Conservation (phyloP, 1,140 invertebrate species). For the Akabosia matsudoensis region DNA sequence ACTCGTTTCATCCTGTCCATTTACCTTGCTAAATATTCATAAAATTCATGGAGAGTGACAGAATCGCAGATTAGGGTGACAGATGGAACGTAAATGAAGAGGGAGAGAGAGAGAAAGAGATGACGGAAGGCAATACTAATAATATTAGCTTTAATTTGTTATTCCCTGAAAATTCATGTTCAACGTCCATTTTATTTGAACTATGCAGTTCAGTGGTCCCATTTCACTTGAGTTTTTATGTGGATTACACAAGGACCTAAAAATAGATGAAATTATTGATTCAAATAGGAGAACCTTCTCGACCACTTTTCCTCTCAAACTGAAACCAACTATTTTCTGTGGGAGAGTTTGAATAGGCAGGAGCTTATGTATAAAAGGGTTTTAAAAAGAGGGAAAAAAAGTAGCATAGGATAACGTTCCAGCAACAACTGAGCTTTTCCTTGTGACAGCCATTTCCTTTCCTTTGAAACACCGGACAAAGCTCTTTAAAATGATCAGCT, state of each 20-base stretch:
- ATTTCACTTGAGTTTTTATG: not conserved
- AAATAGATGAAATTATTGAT: constrained; percentile 12
- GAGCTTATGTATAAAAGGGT: not conserved
- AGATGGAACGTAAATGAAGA: too few species aligned
- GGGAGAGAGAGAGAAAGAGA: not conserved
- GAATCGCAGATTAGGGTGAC: not conserved
- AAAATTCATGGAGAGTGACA: not conserved
- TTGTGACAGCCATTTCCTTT: too few species aligned
- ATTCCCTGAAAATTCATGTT: not conserved
- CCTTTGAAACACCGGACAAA: not conserved
- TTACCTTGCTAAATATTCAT: not conserved
- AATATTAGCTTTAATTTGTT: not conserved
- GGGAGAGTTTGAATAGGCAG: not conserved
- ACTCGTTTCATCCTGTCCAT: not conserved
- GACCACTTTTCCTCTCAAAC: not conserved
- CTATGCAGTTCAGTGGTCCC: not conserved
- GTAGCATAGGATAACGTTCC: too few species aligned
- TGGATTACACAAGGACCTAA: not conserved
- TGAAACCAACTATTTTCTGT: not conserved
- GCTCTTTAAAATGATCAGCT: not conserved
- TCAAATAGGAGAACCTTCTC: not conserved
- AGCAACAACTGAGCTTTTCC: too few species aligned
- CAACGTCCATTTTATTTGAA: not conserved
- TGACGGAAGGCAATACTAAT: not conserved
- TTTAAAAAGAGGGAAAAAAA: not conserved